Evolutionary conservation across 2,797 vertebrate genomes (phyloP).

Genomic region (Eulemur albifrons): DNA sequence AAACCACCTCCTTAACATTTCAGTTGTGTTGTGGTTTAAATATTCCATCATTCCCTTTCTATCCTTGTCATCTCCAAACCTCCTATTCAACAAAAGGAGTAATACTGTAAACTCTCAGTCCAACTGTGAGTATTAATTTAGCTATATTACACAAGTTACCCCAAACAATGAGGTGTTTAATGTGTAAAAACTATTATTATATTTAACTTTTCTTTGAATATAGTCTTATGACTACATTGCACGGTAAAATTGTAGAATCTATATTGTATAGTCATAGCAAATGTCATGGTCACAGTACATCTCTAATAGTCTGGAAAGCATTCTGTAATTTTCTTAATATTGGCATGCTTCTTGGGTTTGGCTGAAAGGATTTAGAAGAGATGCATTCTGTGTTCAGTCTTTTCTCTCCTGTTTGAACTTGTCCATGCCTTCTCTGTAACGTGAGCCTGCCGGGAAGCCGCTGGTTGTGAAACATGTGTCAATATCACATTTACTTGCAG

Average conservation of each 20-base stretch:
- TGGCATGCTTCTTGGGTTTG: not conserved
- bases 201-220: not conserved
- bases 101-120: not conserved
- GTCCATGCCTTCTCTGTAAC: not conserved
- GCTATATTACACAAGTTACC: not conserved
- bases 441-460: not conserved
- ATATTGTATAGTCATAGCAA: not conserved
- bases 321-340: constrained; percentile 2
- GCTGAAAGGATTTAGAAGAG: not conserved
- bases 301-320: not conserved
- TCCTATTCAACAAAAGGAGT: not conserved
- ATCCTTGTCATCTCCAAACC: not conserved
- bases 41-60: not conserved
- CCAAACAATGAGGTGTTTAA: not conserved
- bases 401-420: not conserved
- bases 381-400: not conserved
- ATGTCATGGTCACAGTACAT: not conserved
- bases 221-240: not conserved
- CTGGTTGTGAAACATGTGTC: constrained; percentile 16
- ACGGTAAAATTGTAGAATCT: not conserved
- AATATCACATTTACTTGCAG: not conserved
- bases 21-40: not conserved
- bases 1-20: not conserved
- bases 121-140: not conserved
- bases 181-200: not conserved